These are phyloP conservation scores for Labeo calbasu DNA, from an alignment of 2,797 vertebrate genomes.

Conservation along the genomic window DNA sequence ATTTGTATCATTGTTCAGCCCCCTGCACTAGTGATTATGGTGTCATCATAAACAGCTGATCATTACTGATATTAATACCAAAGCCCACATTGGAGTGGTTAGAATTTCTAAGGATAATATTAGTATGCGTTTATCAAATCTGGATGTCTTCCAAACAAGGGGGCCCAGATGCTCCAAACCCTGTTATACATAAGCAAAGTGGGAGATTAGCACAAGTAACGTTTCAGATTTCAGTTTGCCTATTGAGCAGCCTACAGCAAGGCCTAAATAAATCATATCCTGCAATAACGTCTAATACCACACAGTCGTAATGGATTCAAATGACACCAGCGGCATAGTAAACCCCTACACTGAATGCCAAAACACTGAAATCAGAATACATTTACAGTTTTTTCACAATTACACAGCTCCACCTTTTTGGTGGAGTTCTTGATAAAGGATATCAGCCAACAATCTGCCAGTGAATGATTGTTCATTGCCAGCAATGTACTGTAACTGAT, in stretches of 20 bases:
- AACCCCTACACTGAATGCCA: not conserved
- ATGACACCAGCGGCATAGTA: not conserved
- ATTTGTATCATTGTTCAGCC: not conserved
- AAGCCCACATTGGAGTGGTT: slow-evolving; percentile 1
- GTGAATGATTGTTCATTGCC: not conserved
- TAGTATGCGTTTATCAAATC: slow-evolving; percentile 6
- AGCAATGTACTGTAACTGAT: slow-evolving; percentile 28
- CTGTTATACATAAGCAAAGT: not conserved
- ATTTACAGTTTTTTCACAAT: not conserved
- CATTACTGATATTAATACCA: not conserved
- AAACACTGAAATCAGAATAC: not conserved
- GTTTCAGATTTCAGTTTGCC: slow-evolving; percentile 8
- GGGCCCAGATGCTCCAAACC: not conserved
- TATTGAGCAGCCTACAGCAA: slow-evolving; percentile 4
- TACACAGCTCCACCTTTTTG: slow-evolving; percentile 15
- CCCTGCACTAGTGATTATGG: not conserved
- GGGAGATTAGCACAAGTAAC: not conserved
- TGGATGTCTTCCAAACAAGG: slow-evolving; percentile 13
- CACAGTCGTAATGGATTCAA: slow-evolving; percentile 14
- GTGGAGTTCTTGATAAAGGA: slow-evolving; percentile 13
- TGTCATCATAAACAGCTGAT: slow-evolving; percentile 2
- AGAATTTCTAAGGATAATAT: not conserved
- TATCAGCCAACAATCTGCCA: slow-evolving; percentile 15
- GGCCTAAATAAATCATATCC: slow-evolving; percentile 31
- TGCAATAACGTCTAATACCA: not conserved